Evolutionary conservation across 2,888 invertebrate species (phyloP).

Genomic region (Caenorhabditis sp.): DNA sequence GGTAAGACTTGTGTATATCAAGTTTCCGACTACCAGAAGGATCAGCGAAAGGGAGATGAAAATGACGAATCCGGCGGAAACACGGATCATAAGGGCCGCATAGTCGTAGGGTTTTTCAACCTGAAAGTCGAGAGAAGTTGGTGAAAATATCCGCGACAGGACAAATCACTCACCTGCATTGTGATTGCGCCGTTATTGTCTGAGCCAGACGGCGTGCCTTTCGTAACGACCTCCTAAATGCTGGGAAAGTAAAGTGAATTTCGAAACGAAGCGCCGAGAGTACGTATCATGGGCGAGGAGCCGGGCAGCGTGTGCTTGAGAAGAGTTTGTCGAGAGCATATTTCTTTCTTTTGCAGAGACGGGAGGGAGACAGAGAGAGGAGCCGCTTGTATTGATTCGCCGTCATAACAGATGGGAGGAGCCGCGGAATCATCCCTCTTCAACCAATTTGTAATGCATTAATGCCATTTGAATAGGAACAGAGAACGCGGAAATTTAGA

Average conservation of each 20-base stretch:
- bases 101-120: conserved; percentile 63
- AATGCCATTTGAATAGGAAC: background rate
- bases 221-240: conserved; percentile 26
- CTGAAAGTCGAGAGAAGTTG: conserved; percentile 15
- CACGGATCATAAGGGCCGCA: conserved; percentile 71
- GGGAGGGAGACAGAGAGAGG: conserved; percentile 18
- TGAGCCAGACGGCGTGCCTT: background rate
- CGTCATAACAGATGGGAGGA: conserved; percentile 39
- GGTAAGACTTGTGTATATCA: conserved; percentile 72
- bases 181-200: background rate
- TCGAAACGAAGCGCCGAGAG: conserved; percentile 40
- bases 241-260: conserved; percentile 50
- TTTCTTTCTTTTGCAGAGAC: conserved; percentile 7
- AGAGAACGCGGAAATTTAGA: background rate
- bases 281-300: conserved; percentile 45
- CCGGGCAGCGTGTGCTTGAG: conserved; percentile 45
- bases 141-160: background rate
- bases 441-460: conserved; percentile 24
- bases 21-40: conserved; percentile 73
- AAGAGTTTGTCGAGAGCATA: conserved; percentile 49
- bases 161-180: conserved; percentile 24
- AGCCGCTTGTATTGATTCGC: conserved; percentile 42
- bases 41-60: conserved; percentile 71
- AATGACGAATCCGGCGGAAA: conserved; percentile 72
- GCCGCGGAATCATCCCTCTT: conserved; percentile 9